These are phyloP conservation scores for Achlya flavicornis DNA, from an alignment of 2,888 invertebrate species.

Conservation along the genomic window DNA sequence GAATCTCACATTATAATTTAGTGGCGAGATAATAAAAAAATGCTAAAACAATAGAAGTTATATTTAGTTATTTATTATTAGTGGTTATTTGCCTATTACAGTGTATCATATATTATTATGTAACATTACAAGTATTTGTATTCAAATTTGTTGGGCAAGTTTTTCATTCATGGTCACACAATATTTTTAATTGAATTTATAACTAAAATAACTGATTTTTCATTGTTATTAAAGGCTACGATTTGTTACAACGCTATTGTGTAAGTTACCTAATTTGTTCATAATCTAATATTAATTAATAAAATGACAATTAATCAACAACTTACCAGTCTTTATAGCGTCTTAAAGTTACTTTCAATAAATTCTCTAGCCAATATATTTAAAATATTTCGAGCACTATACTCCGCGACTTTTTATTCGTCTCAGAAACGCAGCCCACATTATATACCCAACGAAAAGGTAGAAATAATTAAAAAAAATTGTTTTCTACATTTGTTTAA, in stretches of 20 bases:
- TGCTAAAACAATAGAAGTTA: neutral
- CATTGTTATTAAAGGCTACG: no score
- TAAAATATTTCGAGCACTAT: neutral
- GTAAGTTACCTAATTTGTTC: neutral
- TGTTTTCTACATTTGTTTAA: no score
- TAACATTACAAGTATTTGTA: neutral
- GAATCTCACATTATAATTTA: neutral
- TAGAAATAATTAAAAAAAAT: no score
- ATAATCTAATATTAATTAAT: neutral
- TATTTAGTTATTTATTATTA: no score
- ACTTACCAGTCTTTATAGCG: slow-evolving; percentile 4
- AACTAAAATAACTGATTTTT: no score
- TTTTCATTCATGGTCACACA: neutral
- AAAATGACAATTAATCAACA: slow-evolving; percentile 5
- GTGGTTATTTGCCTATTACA: no score
- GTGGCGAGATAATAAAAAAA: no score
- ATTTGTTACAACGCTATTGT: no score
- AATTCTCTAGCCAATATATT: neutral
- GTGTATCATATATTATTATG: no score
- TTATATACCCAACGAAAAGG: no score
- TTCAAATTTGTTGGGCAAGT: neutral
- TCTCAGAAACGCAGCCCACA: no score
- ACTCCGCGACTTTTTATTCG: no score
- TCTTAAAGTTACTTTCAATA: neutral
- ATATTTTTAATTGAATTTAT: neutral